phyloP scores from a whole-genome alignment of 2,888 invertebrate species.

The Reticulitermes lucifugus region DNA sequence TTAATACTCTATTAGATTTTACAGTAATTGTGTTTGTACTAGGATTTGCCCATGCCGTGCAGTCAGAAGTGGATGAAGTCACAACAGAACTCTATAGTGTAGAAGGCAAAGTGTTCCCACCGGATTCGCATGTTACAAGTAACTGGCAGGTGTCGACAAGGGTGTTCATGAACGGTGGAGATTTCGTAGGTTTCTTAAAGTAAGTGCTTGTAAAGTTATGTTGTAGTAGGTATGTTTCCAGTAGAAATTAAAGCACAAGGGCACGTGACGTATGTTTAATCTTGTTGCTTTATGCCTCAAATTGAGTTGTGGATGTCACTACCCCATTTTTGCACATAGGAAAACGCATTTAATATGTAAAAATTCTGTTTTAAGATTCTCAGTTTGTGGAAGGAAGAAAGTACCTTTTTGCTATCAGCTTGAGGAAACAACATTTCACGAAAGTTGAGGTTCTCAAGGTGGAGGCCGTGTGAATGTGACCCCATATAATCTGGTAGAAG shows the following conservation, averaged over 20 bases:
- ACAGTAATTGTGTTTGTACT: not conserved
- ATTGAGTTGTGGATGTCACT: too few relatives aligned
- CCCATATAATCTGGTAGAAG: too few relatives aligned
- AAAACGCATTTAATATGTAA: too few relatives aligned
- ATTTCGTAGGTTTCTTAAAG: conserved; percentile 86
- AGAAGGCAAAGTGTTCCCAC: conserved; percentile 84
- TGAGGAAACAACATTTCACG: too few relatives aligned
- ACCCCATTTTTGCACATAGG: too few relatives aligned
- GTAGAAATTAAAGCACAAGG: not conserved
- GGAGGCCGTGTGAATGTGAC: too few relatives aligned
- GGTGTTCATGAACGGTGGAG: conserved; percentile 89
- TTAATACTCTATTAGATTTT: not conserved
- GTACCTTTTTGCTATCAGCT: too few relatives aligned
- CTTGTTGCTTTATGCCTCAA: too few relatives aligned
- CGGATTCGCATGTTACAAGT: conserved; percentile 66
- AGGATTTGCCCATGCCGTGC: not conserved
- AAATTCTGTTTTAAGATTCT: too few relatives aligned
- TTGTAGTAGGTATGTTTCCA: conserved; percentile 1
- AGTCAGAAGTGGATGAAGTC: conserved; percentile 62
- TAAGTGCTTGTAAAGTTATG: conserved; percentile 57
- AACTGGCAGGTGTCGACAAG: conserved; percentile 84
- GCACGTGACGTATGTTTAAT: too few relatives aligned
- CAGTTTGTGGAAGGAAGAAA: too few relatives aligned
- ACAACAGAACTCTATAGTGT: conserved; percentile 76
- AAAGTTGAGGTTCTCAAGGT: too few relatives aligned